Conservation (phyloP, 2,113 vertebrate genomes). For the Piaya cayana region DNA sequence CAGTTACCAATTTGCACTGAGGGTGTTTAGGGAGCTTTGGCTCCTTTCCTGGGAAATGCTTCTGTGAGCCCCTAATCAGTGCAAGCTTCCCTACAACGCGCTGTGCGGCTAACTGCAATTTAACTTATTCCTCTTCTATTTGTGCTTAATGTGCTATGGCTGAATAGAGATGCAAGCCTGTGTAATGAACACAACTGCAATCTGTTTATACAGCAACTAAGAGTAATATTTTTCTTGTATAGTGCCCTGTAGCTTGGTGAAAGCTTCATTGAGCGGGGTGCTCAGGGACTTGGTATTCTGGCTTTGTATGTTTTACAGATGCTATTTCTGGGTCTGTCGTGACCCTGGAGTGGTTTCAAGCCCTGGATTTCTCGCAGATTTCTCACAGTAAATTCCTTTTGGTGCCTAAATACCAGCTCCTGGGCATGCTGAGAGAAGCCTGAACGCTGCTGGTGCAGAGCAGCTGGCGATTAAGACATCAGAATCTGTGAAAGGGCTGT, state of each 20-base stretch:
- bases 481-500: background rate
- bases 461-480: background rate
- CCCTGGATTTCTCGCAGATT: background rate
- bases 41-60: background rate
- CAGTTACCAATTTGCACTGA: background rate
- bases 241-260: background rate
- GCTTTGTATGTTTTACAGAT: background rate
- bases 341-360: background rate
- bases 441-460: background rate
- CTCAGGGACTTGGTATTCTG: background rate
- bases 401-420: background rate
- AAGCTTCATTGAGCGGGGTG: background rate
- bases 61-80: background rate
- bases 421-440: background rate
- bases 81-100: fast-evolving
- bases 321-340: background rate
- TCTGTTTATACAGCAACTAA: background rate
- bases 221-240: background rate
- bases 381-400: background rate
- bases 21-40: background rate
- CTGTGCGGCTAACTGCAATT: background rate
- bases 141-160: background rate
- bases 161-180: background rate
- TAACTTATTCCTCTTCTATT: background rate
- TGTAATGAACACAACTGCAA: background rate